Conservation (phyloP, 1,140 invertebrate species). For the Epicauta chinensis region DNA sequence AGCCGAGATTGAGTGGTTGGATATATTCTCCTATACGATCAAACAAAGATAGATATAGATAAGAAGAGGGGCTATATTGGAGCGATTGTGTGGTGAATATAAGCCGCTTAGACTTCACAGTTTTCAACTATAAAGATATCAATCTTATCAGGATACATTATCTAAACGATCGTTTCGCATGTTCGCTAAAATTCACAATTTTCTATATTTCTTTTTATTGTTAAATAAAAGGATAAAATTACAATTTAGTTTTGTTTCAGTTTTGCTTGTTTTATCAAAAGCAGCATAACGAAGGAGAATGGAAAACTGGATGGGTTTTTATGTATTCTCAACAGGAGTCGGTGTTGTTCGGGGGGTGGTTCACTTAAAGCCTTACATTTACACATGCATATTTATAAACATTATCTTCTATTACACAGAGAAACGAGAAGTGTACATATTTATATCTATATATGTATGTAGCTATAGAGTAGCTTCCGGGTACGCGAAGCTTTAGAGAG, state of each 20-base stretch:
- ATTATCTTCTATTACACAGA: slow-evolving; percentile 43
- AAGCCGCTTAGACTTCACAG: not conserved
- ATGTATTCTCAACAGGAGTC: slow-evolving; percentile 32
- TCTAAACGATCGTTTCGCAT: not conserved
- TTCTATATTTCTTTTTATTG: not conserved
- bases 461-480: slow-evolving; percentile 35
- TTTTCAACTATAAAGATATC: not conserved
- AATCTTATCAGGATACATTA: not conserved
- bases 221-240: not conserved
- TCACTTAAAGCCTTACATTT: slow-evolving; percentile 39
- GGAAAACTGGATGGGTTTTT: slow-evolving; percentile 14
- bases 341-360: slow-evolving; percentile 17
- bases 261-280: not conserved
- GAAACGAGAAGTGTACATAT: slow-evolving; percentile 38
- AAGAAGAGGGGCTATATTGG: not conserved
- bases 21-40: not conserved
- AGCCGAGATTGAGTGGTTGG: slow-evolving; percentile 16
- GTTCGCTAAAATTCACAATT: no score
- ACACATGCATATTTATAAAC: slow-evolving; percentile 44
- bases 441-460: no score
- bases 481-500: slow-evolving; percentile 37
- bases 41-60: not conserved
- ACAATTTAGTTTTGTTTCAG: no score
- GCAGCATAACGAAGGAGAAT: not conserved
- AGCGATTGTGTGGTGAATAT: not conserved